Evolutionary conservation across 1,140 invertebrate species (phyloP).

Genomic region (Drosophila cardini): DNA sequence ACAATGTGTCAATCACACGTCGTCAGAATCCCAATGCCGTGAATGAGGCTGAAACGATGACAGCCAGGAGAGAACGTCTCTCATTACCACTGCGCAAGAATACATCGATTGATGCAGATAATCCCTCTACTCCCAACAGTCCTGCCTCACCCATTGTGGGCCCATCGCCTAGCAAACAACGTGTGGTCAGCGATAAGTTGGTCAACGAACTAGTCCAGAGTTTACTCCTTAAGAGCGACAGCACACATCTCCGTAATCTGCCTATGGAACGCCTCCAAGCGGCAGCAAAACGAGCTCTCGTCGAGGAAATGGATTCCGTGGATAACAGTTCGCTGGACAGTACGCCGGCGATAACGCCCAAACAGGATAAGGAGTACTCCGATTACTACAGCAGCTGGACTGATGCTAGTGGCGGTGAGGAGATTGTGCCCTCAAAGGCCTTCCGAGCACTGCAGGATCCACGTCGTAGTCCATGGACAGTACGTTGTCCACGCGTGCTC

Average conservation of each 20-base stretch:
- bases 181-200: constrained; percentile 85
- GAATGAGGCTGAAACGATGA: constrained; percentile 74
- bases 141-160: constrained; percentile 85
- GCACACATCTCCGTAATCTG: constrained; percentile 85
- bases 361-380: constrained; percentile 85
- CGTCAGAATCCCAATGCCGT: constrained; percentile 71
- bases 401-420: constrained; percentile 80
- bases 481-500: constrained; percentile 86
- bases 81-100: constrained; percentile 84
- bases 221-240: constrained; percentile 86
- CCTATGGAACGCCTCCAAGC: constrained; percentile 86
- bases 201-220: constrained; percentile 87
- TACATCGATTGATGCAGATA: constrained; percentile 82
- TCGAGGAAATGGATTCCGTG: constrained; percentile 85
- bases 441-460: constrained; percentile 85
- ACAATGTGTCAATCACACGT: constrained; percentile 83
- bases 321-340: constrained; percentile 84
- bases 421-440: constrained; percentile 86
- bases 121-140: constrained; percentile 86
- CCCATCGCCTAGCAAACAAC: constrained; percentile 59
- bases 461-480: constrained; percentile 78
- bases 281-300: constrained; percentile 86
- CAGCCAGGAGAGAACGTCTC: constrained; percentile 76
- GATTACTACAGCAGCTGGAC: constrained; percentile 88
- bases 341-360: constrained; percentile 84